These are phyloP conservation scores for Muscicapa striata DNA, from an alignment of 2,797 vertebrate species.

Conservation along the genomic window DNA sequence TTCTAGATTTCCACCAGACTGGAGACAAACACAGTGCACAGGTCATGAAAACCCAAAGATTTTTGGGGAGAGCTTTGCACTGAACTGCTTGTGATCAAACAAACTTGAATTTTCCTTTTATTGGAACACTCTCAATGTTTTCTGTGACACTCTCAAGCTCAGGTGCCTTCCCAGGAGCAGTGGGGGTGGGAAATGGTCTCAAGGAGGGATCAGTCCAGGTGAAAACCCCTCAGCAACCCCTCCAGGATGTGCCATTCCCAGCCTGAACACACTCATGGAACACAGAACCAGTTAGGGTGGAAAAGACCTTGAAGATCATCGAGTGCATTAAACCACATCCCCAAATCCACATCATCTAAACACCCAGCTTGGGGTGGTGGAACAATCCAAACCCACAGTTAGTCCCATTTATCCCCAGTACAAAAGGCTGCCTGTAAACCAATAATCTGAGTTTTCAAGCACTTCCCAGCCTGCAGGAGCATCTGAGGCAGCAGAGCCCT, in stretches of 20 bases:
- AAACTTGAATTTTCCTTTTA: neutral
- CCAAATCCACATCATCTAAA: neutral
- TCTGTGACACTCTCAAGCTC: neutral
- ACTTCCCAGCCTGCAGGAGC: neutral
- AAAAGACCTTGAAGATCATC: neutral
- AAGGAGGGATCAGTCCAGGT: neutral
- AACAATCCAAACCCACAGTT: neutral
- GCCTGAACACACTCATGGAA: neutral
- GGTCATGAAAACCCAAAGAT: neutral
- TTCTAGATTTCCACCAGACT: neutral
- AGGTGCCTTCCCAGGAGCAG: neutral
- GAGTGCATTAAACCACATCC: neutral
- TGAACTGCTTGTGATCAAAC: neutral
- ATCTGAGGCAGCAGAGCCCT: neutral
- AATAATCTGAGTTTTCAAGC: constrained; percentile 14
- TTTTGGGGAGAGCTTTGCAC: neutral
- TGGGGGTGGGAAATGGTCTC: neutral
- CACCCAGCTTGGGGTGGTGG: neutral
- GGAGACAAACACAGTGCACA: neutral
- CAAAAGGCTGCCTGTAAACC: neutral
- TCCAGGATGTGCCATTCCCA: neutral
- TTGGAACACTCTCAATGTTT: accelerated
- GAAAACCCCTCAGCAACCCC: neutral
- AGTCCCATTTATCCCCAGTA: neutral
- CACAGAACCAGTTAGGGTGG: neutral